Evolutionary conservation across 2,113 vertebrate species (phyloP).

Genomic region (Mohoua ochrocephala): DNA sequence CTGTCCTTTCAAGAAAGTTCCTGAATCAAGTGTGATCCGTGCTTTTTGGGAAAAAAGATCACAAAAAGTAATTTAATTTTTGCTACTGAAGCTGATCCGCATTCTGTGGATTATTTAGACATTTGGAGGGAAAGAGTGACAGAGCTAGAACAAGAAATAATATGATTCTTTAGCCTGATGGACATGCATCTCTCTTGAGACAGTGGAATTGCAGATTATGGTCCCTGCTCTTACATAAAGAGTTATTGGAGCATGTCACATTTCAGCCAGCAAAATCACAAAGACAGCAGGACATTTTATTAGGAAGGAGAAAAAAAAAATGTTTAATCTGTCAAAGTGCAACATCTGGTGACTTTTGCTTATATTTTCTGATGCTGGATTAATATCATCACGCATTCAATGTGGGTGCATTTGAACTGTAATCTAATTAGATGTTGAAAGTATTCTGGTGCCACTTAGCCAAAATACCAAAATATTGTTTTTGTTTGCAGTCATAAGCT

Average conservation of each 20-base stretch:
- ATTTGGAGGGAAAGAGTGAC: background rate
- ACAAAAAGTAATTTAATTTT: background rate
- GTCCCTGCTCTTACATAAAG: background rate
- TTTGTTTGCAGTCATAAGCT: background rate
- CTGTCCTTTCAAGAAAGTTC: background rate
- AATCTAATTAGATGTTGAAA: background rate
- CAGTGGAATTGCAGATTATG: background rate
- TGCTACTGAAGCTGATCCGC: background rate
- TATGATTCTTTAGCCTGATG: background rate
- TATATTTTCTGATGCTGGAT: background rate
- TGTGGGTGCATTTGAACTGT: background rate
- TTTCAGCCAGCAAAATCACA: background rate
- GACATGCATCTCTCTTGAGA: background rate
- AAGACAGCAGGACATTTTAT: slow-evolving; percentile 36
- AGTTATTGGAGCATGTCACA: background rate
- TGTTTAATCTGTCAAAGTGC: background rate
- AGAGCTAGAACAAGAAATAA: background rate
- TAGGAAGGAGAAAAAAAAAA: background rate
- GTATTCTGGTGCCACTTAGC: background rate
- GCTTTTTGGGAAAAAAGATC: background rate
- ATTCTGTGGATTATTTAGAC: background rate
- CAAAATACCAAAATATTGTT: background rate
- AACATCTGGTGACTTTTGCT: slow-evolving; percentile 46
- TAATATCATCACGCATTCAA: background rate
- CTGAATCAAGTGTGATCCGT: background rate